Base-by-base conservation (phyloP, 2,113 vertebrate species). In the Bagarius yarrelli region DNA sequence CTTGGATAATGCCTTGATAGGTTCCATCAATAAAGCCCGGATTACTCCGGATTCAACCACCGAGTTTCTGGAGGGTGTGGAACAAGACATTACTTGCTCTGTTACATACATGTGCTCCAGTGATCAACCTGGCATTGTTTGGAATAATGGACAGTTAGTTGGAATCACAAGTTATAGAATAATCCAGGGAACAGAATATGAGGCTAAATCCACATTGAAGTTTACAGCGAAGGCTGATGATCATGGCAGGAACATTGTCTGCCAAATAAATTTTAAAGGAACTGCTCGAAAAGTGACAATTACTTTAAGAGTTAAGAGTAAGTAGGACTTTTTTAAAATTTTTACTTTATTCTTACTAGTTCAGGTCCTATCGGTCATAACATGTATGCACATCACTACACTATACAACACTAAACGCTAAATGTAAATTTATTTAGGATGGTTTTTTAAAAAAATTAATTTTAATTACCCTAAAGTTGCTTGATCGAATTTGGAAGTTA, bases 31-130 rank as follows among this genome's bases (percentile, higher is more conserved):
- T 30, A 0, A n/a, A 59, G 1, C 19, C 8, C 4, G 1, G 36
- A 81, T 81, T 50, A 76, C 52, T 27, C 32, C 60, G 50, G 18
- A 23, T 14, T 44, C 61, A 47, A 75, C 40, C 50, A 2, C 44
- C 0, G 83, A 87, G 73, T 87, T 89, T 75, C 74, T 86, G 27
- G 90, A 90, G 69, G 66, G 88, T 30, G 12, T 86, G 34, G 5
- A 32, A 27, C 69, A 0, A 80, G 81, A 81, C 9, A 75, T 91
- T 19, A 71, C n/a, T 18, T 90, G 90, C 83, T 85, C 79, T 30
- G 83, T 83, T 50, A 36, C 11, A 6, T 89, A 88, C 69, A 90
- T 80, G 34, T 90, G 89, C 57, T 0, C 77, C 30, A 57, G 18
- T 11, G 14, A 47, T 53, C 2, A 4, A 32, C 80, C 80, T 72